These are phyloP conservation scores for Mycalesis mineus DNA, from an alignment of 2,888 invertebrate genomes.

Conservation along the genomic window DNA sequence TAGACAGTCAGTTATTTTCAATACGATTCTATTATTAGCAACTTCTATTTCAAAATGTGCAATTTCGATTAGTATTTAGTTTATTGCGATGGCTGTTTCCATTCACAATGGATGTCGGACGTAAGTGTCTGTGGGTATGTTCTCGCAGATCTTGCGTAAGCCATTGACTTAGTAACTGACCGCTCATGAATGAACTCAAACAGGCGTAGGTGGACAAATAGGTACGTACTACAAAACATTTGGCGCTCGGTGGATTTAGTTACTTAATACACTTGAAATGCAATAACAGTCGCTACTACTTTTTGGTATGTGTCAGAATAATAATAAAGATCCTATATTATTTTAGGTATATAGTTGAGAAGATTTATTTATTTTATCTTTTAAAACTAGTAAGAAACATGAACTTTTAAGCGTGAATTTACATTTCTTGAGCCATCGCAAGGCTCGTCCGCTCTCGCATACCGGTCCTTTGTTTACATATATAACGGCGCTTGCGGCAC, in stretches of 20 bases:
- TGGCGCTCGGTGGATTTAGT: not conserved
- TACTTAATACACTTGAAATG: not conserved
- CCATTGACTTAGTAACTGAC: constrained; percentile 8
- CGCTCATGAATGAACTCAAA: constrained; percentile 2
- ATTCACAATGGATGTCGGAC: not conserved
- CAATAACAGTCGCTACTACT: not conserved
- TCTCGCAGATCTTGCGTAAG: constrained; percentile 3
- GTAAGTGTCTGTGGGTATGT: constrained; percentile 1
- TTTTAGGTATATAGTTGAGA: no score
- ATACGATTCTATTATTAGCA: not conserved
- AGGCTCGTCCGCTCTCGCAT: no score
- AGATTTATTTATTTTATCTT: no score
- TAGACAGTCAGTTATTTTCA: not conserved
- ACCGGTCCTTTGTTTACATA: no score
- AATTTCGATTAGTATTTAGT: not conserved
- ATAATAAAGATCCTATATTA: not conserved
- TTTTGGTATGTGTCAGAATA: not conserved
- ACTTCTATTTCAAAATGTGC: not conserved
- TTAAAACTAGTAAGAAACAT: no score
- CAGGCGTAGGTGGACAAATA: not conserved
- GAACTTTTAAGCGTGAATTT: no score
- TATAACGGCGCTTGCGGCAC: no score
- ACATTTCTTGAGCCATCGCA: no score
- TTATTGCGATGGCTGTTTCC: not conserved
- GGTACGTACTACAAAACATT: not conserved